These are phyloP conservation scores for Chrysotoxum bicinctum DNA, from an alignment of 2,888 invertebrate species.

Conservation along the genomic window DNA sequence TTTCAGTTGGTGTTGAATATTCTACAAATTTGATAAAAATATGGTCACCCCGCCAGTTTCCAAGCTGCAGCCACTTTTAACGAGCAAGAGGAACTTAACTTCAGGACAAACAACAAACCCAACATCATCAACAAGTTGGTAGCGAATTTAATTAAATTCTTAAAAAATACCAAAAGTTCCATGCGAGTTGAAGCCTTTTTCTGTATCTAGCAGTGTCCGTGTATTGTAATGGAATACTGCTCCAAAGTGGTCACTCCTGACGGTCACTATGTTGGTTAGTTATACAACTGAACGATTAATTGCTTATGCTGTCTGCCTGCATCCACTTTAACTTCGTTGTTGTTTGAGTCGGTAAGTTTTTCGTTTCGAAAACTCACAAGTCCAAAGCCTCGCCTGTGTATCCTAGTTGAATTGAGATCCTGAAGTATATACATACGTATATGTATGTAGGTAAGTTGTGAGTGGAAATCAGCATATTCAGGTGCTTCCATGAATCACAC, in stretches of 20 bases:
- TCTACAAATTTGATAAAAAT: neutral
- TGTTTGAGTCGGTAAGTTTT: neutral
- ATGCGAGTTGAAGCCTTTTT: neutral
- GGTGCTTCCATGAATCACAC: neutral
- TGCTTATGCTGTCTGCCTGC: conserved; percentile 36
- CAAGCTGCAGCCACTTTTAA: neutral
- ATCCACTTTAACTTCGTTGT: conserved; percentile 27
- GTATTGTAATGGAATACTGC: conserved; percentile 7
- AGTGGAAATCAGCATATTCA: neutral
- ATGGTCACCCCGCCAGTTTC: neutral
- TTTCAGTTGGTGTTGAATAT: no score
- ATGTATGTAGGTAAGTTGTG: neutral
- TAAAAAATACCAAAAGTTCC: conserved; percentile 19
- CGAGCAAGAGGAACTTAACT: neutral
- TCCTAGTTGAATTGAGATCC: neutral
- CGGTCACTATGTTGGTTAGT: conserved; percentile 9
- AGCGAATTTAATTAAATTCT: conserved; percentile 63
- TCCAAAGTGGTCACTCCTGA: neutral
- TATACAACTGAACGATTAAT: conserved; percentile 33
- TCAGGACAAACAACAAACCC: neutral
- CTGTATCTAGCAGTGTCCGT: neutral
- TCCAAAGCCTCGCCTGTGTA: neutral
- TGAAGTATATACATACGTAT: no score
- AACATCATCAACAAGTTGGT: conserved; percentile 58
- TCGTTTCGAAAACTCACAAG: conserved; percentile 28